Evolutionary conservation across 2,888 invertebrate genomes (phyloP).

Genomic region (Cheilosia pagana): DNA sequence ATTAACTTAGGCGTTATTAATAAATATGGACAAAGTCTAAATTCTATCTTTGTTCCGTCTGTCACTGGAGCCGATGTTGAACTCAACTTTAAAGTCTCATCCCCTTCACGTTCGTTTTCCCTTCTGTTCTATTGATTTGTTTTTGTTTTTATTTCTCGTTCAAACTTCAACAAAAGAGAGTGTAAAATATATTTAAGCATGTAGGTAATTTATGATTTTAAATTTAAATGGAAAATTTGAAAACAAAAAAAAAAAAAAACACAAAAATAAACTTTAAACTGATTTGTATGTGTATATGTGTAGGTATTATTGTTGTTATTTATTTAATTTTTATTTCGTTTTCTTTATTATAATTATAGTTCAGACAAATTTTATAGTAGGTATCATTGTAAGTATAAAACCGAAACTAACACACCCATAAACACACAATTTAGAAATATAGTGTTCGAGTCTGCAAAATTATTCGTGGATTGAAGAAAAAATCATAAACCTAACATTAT

Average conservation of each 20-base stretch:
- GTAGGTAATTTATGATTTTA: slow-evolving; percentile 68
- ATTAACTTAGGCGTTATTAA: slow-evolving; percentile 67
- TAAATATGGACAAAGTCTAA: slow-evolving; percentile 48
- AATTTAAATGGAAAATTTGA: slow-evolving; percentile 48
- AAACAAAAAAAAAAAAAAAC: slow-evolving; percentile 38
- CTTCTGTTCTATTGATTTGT: slow-evolving; percentile 24
- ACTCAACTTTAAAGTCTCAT: slow-evolving; percentile 65
- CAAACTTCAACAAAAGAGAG: slow-evolving; percentile 39
- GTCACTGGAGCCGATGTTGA: slow-evolving; percentile 60
- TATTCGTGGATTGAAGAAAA: slow-evolving; percentile 51
- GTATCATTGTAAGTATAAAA: slow-evolving; percentile 66
- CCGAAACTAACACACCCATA: slow-evolving; percentile 35
- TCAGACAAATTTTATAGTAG: slow-evolving; percentile 55
- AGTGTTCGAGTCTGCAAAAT: slow-evolving; percentile 64
- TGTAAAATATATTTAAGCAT: slow-evolving; percentile 68
- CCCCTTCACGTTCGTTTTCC: slow-evolving; percentile 49
- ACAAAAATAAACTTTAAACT: slow-evolving; percentile 49
- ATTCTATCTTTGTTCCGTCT: slow-evolving; percentile 55
- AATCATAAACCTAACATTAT: slow-evolving; percentile 60
- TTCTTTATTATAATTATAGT: slow-evolving; percentile 55
- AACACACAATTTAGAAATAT: slow-evolving; percentile 57
- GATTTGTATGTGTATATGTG: slow-evolving; percentile 72
- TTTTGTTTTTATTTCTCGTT: slow-evolving; percentile 44
- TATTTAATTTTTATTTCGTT: slow-evolving; percentile 65
- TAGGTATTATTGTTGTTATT: slow-evolving; percentile 74